Percentiles rank a stretch among this genome's conserved stretches.
These are phyloP conservation scores for Aspidoscelis tigris DNA, from an alignment of 2,113 vertebrate species.

Conservation along the genomic window DNA sequence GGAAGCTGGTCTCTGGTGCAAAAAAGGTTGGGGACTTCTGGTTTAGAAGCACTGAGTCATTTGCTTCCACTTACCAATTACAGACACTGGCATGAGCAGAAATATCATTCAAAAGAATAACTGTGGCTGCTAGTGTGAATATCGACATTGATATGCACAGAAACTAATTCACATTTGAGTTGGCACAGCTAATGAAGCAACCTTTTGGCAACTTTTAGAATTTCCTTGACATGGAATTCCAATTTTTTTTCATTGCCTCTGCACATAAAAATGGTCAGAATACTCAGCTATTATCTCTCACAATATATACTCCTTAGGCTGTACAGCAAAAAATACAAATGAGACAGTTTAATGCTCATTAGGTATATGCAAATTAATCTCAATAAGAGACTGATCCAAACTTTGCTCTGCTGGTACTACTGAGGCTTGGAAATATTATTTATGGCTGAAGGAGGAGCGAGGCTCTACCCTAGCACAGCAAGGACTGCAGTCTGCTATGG, in stretches of 20 bases:
- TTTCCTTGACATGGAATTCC: not conserved
- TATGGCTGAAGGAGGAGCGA: too few relatives aligned
- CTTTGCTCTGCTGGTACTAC: too few relatives aligned
- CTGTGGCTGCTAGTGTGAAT: not conserved
- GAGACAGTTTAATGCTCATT: not conserved
- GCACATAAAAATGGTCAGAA: not conserved
- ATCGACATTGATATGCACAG: not conserved
- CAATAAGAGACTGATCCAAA: not conserved
- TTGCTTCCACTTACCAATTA: not conserved
- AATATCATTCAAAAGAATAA: not conserved
- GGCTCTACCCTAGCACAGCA: too few relatives aligned
- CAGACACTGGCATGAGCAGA: not conserved
- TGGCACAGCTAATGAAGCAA: not conserved
- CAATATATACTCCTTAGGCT: not conserved
- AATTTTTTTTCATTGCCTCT: not conserved
- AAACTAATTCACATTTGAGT: not conserved
- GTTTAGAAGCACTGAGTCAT: not conserved
- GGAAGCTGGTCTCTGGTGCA: too few relatives aligned
- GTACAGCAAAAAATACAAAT: not conserved
- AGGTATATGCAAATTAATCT: too few relatives aligned
- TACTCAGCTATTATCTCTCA: not conserved
- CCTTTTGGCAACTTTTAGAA: not conserved
- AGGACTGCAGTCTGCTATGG: too few relatives aligned
- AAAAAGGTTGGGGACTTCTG: too few relatives aligned
- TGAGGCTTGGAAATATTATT: too few relatives aligned